Evolutionary conservation across 2,888 invertebrate genomes (phyloP).

Genomic region (Chouioia cunea): DNA sequence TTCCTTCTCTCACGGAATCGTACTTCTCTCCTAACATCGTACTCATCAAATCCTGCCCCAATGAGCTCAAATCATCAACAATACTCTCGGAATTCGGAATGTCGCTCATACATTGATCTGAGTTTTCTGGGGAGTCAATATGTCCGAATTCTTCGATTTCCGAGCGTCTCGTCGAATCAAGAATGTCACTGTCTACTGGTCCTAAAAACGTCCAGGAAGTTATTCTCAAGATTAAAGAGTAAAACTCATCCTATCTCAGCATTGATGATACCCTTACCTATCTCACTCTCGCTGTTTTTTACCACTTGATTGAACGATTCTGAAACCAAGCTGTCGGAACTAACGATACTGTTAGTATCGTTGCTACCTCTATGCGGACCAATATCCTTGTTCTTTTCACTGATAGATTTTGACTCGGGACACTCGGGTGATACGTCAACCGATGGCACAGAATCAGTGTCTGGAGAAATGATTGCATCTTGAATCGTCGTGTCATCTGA

Average conservation of each 20-base stretch:
- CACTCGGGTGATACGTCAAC: conserved; percentile 54
- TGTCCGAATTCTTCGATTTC: conserved; percentile 74
- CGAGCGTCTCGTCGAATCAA: conserved; percentile 61
- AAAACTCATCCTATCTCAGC: neutral
- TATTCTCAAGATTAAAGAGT: conserved; percentile 50
- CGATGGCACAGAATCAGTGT: conserved; percentile 60
- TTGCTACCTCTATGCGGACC: conserved; percentile 55
- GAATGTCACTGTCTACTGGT: conserved; percentile 63
- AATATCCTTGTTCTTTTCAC: conserved; percentile 45
- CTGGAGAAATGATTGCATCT: conserved; percentile 63
- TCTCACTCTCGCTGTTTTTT: conserved; percentile 64
- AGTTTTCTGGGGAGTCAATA: conserved; percentile 86
- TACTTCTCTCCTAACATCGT: conserved; percentile 78
- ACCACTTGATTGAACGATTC: conserved; percentile 58
- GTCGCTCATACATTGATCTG: conserved; percentile 80
- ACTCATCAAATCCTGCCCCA: conserved; percentile 76
- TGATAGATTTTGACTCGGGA: conserved; percentile 45
- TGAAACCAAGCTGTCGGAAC: conserved; percentile 61
- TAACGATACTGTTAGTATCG: conserved; percentile 62
- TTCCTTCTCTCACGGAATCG: conserved; percentile 73
- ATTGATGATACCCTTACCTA: conserved; percentile 55
- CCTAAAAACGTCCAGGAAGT: conserved; percentile 59
- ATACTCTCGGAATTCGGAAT: conserved; percentile 83
- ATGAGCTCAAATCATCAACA: conserved; percentile 82
- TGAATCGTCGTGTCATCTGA: conserved; percentile 64